phyloP scores from a whole-genome alignment of 2,797 vertebrate genomes.

The Aplochiton taeniatus region DNA sequence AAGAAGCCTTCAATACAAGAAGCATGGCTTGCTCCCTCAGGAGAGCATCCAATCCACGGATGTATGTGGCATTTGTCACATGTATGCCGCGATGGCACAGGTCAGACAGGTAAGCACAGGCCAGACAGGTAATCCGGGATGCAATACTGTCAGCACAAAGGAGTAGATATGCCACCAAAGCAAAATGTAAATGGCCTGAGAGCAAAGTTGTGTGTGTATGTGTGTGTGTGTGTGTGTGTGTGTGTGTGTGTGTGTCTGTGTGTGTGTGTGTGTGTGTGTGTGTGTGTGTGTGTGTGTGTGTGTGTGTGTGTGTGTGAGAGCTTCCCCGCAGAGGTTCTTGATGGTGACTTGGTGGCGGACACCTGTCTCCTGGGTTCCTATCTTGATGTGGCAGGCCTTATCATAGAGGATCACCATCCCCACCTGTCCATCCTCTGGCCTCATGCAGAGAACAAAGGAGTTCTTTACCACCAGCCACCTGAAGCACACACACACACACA shows the following conservation, averaged over 20 bases:
- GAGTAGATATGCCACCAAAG: conserved; percentile 42
- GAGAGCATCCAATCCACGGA: background rate
- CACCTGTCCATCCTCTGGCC: conserved; percentile 63
- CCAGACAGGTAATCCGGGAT: conserved; percentile 16
- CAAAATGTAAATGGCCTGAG: conserved; percentile 51
- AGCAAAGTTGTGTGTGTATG: conserved; percentile 7
- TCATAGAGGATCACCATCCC: conserved; percentile 67
- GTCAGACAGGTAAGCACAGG: conserved; percentile 12
- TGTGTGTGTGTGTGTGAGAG: conserved; percentile 4
- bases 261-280: too few relatives aligned
- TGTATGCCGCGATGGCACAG: conserved; percentile 9
- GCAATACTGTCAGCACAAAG: conserved; percentile 42
- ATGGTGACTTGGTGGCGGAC: conserved; percentile 54
- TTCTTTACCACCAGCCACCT: conserved; percentile 65
- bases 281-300: too few relatives aligned
- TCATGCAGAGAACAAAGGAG: conserved; percentile 75
- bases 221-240: too few relatives aligned
- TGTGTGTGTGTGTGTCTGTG: background rate
- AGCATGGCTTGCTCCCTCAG: conserved; percentile 10
- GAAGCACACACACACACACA: conserved; percentile 41
- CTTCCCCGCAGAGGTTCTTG: conserved; percentile 65
- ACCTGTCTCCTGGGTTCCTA: conserved; percentile 59
- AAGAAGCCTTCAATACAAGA: too few relatives aligned
- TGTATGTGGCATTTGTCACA: conserved; percentile 23
- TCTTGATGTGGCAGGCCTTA: conserved; percentile 73